Percentiles rank a stretch among this genome's conserved stretches.
phyloP scores from a whole-genome alignment of 2,113 vertebrate species.

The Odocoileus hemionus region DNA sequence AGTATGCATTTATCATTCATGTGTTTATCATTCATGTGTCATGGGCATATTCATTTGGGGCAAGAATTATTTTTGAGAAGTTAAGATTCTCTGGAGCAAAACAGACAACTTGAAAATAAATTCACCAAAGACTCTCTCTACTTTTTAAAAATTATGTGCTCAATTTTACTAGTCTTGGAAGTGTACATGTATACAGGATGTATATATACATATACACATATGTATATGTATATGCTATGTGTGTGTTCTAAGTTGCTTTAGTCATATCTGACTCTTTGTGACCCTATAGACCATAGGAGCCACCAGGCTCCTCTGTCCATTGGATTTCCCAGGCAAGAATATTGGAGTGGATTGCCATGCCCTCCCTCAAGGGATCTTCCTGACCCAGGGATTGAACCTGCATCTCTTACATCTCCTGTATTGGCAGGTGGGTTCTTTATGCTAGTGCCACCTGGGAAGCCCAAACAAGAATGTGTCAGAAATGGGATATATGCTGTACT shows the following conservation, averaged over 20 bases:
- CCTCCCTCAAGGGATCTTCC: not conserved
- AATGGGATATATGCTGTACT: not conserved
- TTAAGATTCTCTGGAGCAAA: not conserved
- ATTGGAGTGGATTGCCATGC: not conserved
- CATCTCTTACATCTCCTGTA: not conserved
- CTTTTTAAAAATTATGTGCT: not conserved
- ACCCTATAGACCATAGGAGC: not conserved
- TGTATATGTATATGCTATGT: not conserved
- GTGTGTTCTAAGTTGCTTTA: not conserved
- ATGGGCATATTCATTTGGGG: not conserved
- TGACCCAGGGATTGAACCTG: not conserved
- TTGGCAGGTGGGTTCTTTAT: not conserved
- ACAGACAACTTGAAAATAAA: constrained; percentile 39
- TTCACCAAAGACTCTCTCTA: not conserved
- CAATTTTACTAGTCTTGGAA: not conserved
- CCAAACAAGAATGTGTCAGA: not conserved
- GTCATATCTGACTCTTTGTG: not conserved
- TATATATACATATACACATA: not conserved
- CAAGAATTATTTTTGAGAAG: constrained; percentile 14
- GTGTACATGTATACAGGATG: not conserved
- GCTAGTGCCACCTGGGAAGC: not conserved
- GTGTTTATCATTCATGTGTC: constrained; percentile 11
- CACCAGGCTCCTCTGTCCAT: not conserved
- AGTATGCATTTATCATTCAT: not conserved
- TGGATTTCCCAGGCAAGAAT: not conserved